Percentiles rank a stretch among this genome's conserved stretches.
These are phyloP conservation scores for Eucidaris tribuloides DNA, from an alignment of 35 echinoderm and acorn worm species.

Conservation along the genomic window DNA sequence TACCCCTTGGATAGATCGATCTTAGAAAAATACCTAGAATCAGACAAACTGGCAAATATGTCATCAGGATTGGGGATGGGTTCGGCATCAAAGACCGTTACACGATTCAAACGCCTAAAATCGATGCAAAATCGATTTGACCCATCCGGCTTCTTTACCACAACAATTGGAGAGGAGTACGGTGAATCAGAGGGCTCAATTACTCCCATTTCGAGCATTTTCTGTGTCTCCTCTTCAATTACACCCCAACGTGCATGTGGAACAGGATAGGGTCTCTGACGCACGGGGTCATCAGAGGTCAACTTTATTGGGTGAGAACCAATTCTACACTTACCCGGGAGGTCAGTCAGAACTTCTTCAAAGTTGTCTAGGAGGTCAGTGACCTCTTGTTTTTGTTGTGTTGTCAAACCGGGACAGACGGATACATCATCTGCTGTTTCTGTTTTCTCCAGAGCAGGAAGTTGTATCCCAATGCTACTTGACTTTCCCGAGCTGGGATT, in stretches of 20 bases:
- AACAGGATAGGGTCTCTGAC: neutral
- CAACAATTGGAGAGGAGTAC: constrained; percentile 61
- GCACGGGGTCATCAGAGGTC: neutral
- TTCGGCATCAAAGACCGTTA: constrained; percentile 53
- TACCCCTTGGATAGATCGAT: constrained; percentile 45
- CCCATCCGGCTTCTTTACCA: constrained; percentile 64
- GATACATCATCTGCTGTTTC: neutral
- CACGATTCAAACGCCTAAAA: neutral
- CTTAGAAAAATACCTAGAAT: constrained; percentile 37
- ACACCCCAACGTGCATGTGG: neutral
- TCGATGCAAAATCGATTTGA: constrained; percentile 25
- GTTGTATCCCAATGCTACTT: neutral
- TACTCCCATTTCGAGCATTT: constrained; percentile 13
- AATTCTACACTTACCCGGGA: neutral
- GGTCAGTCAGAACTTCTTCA: constrained; percentile 9
- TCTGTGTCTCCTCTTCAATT: neutral
- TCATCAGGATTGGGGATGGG: constrained; percentile 50
- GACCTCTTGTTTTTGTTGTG: constrained; percentile 1
- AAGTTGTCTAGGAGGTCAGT: neutral
- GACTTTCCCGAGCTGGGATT: neutral
- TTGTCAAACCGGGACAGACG: neutral
- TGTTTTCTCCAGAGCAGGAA: neutral
- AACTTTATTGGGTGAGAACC: neutral
- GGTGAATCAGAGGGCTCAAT: constrained; percentile 50
- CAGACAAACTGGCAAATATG: constrained; percentile 30